A percentile compares a stretch with the other conserved stretches of the same genome.
phyloP scores from a whole-genome alignment of 2,113 vertebrate genomes.

The Brachyistius frenatus region DNA sequence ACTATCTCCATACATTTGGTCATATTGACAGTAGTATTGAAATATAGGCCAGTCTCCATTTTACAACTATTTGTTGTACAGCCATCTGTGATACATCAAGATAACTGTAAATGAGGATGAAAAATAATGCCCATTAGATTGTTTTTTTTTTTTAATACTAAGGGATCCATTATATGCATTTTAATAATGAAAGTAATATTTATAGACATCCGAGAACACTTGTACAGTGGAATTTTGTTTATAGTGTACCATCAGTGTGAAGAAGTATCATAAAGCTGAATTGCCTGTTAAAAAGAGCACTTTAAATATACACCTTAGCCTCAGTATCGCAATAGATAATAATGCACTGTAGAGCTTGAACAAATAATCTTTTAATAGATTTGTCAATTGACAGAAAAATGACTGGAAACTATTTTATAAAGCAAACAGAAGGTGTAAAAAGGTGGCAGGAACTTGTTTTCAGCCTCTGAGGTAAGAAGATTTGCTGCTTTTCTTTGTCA shows the following conservation, averaged over 20 bases:
- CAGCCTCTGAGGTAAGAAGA: not conserved
- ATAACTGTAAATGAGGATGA: not conserved
- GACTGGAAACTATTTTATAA: not conserved
- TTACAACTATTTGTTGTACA: not conserved
- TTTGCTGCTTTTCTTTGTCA: not conserved
- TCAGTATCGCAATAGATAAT: not conserved
- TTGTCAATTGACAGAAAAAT: not conserved
- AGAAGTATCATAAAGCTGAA: too few relatives aligned
- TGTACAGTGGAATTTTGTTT: too few relatives aligned
- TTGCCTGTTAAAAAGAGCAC: too few relatives aligned
- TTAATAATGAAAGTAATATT: too few relatives aligned
- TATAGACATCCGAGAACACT: too few relatives aligned
- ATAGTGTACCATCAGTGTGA: too few relatives aligned
- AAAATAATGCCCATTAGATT: too few relatives aligned
- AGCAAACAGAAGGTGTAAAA: not conserved
- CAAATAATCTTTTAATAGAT: not conserved
- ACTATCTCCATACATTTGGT: not conserved
- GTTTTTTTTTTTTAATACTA: too few relatives aligned
- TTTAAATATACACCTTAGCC: too few relatives aligned
- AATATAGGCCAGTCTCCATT: accelerated
- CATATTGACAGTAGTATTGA: not conserved
- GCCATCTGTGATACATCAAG: not conserved
- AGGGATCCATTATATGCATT: too few relatives aligned
- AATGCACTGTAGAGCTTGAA: not conserved
- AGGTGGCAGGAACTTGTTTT: not conserved